Conservation (phyloP, 2,797 vertebrate species). For the Ispidina picta region DNA sequence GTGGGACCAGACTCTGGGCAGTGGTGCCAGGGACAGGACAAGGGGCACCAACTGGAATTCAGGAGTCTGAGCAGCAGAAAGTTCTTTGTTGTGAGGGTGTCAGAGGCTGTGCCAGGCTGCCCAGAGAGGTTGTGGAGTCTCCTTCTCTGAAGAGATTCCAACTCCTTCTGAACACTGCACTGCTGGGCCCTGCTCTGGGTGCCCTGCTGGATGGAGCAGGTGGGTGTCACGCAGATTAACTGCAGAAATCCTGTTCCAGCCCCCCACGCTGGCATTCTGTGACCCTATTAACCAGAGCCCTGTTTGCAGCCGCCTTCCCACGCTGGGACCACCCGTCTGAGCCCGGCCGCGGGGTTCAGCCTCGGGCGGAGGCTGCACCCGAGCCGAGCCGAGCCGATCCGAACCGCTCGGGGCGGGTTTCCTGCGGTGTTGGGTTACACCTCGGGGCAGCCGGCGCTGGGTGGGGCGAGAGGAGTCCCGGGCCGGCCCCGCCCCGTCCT, state of each 20-base stretch:
- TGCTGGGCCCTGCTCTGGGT: neutral
- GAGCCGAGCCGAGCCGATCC: too few relatives aligned
- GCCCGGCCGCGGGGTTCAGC: too few relatives aligned
- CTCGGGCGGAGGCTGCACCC: neutral
- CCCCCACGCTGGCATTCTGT: neutral
- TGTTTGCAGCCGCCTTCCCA: neutral
- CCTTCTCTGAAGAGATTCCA: too few relatives aligned
- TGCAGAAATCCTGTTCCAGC: neutral
- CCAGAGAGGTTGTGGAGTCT: too few relatives aligned
- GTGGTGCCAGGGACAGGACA: too few relatives aligned
- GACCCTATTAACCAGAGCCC: neutral
- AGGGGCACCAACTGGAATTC: too few relatives aligned
- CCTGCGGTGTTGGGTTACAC: neutral
- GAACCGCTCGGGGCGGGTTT: neutral
- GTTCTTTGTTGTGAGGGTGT: too few relatives aligned
- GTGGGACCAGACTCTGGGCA: too few relatives aligned
- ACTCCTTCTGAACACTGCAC: too few relatives aligned
- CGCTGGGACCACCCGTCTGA: too few relatives aligned
- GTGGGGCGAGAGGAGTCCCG: neutral
- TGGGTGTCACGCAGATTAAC: neutral
- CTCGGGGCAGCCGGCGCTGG: neutral
- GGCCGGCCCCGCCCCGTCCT: neutral
- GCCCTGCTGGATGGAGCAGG: neutral
- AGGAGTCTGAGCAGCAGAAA: too few relatives aligned
- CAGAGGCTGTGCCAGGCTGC: too few relatives aligned